Conservation (phyloP, 1,140 invertebrate genomes). For the Caenorhabditis remanei region DNA sequence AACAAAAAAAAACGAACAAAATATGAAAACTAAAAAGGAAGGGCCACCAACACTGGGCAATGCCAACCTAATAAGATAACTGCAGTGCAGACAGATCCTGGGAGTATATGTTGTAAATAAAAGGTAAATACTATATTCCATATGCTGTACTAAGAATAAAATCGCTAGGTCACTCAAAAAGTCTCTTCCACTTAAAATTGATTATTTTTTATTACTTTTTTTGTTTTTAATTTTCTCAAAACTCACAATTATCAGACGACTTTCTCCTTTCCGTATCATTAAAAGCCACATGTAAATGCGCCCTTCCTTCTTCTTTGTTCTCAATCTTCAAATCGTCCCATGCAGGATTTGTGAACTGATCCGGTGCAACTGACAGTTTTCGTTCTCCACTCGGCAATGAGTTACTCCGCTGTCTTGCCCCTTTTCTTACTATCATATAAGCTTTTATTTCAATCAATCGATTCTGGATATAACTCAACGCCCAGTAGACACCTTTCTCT, state of each 20-base stretch:
- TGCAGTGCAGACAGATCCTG: too few relatives aligned
- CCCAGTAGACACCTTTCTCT: slow-evolving; percentile 97
- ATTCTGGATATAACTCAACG: slow-evolving; percentile 85
- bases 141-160: too few relatives aligned
- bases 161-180: too few relatives aligned
- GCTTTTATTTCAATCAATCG: slow-evolving; percentile 78
- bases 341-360: slow-evolving; percentile 69
- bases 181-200: too few relatives aligned
- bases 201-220: too few relatives aligned
- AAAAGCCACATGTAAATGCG: slow-evolving; percentile 61
- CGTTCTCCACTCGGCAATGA: slow-evolving; percentile 57
- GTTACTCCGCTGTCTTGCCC: slow-evolving; percentile 57
- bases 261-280: slow-evolving; percentile 59
- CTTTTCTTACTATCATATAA: slow-evolving; percentile 24
- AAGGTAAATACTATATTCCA: too few relatives aligned
- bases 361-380: slow-evolving; percentile 41
- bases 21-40: too few relatives aligned
- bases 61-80: too few relatives aligned
- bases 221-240: neutral
- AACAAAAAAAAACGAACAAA: too few relatives aligned
- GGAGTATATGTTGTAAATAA: too few relatives aligned
- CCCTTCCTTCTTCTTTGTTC: slow-evolving; percentile 44
- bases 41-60: too few relatives aligned
- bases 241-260: slow-evolving; percentile 53
- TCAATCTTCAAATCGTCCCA: slow-evolving; percentile 75